A percentile compares a stretch with the other conserved stretches of the same genome.
Evolutionary conservation across 2,113 vertebrate genomes (phyloP).

Genomic region (Corythoichthys haematopterus): DNA sequence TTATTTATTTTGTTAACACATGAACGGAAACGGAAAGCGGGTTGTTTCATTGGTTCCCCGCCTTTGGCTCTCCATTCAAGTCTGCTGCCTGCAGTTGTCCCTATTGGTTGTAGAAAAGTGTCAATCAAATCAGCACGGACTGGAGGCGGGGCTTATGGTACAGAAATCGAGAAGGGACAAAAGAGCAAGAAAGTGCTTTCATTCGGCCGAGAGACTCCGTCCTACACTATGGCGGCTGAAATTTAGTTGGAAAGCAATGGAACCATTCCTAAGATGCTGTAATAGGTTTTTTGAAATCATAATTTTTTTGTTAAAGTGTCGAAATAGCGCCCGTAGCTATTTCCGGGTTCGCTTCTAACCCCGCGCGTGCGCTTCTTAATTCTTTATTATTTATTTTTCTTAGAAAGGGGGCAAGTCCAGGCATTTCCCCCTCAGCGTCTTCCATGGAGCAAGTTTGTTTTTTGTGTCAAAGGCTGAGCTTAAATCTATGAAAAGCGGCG

Average conservation of each 20-base stretch:
- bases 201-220: constrained; percentile 71
- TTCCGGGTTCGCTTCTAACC: constrained; percentile 4
- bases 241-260: constrained; percentile 47
- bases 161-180: constrained; percentile 70
- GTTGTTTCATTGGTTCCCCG: constrained; percentile 40
- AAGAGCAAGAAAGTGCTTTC: constrained; percentile 31
- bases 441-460: constrained; percentile 66
- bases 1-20: constrained; percentile 37
- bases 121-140: constrained; percentile 36
- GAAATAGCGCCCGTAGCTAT: neutral
- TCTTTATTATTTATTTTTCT: constrained; percentile 1
- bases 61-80: constrained; percentile 32
- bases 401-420: constrained; percentile 17
- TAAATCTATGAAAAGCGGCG: constrained; percentile 57
- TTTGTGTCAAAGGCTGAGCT: constrained; percentile 35
- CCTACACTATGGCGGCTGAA: constrained; percentile 75
- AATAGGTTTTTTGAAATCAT: constrained; percentile 42
- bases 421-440: constrained; percentile 43
- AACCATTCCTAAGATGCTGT: constrained; percentile 51
- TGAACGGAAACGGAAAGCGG: constrained; percentile 58
- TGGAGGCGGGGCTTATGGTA: constrained; percentile 45
- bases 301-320: constrained; percentile 25
- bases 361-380: constrained; percentile 11
- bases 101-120: constrained; percentile 50
- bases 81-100: constrained; percentile 3